Evolutionary conservation across 2,797 vertebrate genomes (phyloP).

Genomic region (Tokudaia tokunoshimensis): DNA sequence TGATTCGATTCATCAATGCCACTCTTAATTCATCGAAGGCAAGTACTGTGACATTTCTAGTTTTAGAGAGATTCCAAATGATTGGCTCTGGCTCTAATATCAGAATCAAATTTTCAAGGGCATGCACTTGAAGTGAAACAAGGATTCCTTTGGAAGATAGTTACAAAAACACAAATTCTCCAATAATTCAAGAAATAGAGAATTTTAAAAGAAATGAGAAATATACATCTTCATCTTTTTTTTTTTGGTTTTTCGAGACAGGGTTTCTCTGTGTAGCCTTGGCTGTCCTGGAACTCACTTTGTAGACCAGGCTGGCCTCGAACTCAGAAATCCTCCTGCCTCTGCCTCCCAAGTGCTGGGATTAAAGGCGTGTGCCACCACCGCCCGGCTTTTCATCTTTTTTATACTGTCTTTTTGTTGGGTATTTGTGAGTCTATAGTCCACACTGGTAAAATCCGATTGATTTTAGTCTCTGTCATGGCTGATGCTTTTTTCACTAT

Average conservation of each 20-base stretch:
- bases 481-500: background rate
- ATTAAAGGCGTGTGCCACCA: too few relatives aligned
- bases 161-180: background rate
- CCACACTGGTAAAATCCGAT: background rate
- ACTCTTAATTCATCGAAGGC: conserved; percentile 27
- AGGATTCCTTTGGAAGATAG: conserved; percentile 6
- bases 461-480: background rate
- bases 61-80: conserved; percentile 27
- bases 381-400: too few relatives aligned
- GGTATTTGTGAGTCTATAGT: background rate
- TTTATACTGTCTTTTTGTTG: background rate
- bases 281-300: too few relatives aligned
- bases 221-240: background rate
- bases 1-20: conserved; percentile 48
- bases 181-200: background rate
- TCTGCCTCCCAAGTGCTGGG: too few relatives aligned
- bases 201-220: background rate
- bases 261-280: too few relatives aligned
- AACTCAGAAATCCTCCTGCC: too few relatives aligned
- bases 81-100: background rate
- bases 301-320: too few relatives aligned
- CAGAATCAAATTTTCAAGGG: conserved; percentile 53
- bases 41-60: conserved; percentile 33
- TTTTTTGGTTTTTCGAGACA: too few relatives aligned
- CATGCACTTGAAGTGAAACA: background rate